Evolutionary conservation across 2,797 vertebrate species (phyloP).

Genomic region (Odontamblyopus rebecca): DNA sequence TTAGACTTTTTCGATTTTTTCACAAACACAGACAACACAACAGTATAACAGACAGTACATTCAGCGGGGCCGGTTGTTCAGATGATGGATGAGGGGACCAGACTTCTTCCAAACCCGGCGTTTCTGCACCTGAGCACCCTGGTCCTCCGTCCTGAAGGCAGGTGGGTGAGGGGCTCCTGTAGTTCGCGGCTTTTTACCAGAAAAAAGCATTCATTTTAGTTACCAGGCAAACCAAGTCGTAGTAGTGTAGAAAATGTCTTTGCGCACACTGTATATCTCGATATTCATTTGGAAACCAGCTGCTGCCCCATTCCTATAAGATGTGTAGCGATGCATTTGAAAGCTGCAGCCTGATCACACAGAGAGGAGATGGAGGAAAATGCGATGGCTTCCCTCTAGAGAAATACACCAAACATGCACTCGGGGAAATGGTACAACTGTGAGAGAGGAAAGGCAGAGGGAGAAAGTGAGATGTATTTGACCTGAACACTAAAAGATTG

Average conservation of each 20-base stretch:
- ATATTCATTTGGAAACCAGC: not conserved
- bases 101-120: no score
- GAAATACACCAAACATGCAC: constrained; percentile 37
- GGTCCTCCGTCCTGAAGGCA: no score
- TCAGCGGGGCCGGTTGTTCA: no score
- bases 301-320: not conserved
- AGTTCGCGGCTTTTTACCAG: no score
- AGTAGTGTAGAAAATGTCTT: not conserved
- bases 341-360: constrained; percentile 31
- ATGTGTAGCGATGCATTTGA: constrained; percentile 7
- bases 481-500: constrained; percentile 45
- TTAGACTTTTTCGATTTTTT: no score
- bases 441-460: constrained; percentile 31
- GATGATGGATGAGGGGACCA: no score
- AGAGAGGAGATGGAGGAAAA: constrained; percentile 34
- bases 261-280: not conserved
- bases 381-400: constrained; percentile 40
- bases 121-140: no score
- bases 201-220: not conserved
- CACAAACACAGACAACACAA: no score
- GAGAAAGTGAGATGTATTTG: constrained; percentile 41
- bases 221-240: not conserved
- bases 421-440: constrained; percentile 46
- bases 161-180: no score
- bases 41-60: no score